Evolutionary conservation across 2,113 vertebrate species (phyloP).

Genomic region (Rhinogobius similis): DNA sequence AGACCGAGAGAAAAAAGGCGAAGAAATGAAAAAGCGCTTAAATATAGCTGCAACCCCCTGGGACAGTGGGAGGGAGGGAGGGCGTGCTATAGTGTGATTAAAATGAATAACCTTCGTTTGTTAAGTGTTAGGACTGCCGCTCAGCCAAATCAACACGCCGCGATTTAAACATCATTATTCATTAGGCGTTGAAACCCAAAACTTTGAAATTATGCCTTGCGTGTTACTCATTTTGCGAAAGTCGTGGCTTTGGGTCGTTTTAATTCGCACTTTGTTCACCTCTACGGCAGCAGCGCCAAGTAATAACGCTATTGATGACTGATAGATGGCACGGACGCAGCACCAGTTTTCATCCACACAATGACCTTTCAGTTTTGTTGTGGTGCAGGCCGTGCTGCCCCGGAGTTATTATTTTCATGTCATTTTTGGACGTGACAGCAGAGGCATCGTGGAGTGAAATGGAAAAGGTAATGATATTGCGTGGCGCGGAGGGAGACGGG

Average conservation of each 20-base stretch:
- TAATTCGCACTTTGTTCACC: conserved; percentile 37
- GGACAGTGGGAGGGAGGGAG: conserved; percentile 55
- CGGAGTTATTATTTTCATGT: conserved; percentile 51
- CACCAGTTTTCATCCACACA: conserved; percentile 52
- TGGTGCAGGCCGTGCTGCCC: conserved; percentile 28
- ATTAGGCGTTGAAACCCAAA: conserved; percentile 35
- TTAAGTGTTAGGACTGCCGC: conserved; percentile 37
- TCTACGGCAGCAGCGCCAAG: conserved; percentile 25
- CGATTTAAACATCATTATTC: conserved; percentile 52
- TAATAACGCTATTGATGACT: conserved; percentile 51
- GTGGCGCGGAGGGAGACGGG: conserved; percentile 23
- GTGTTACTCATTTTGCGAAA: conserved; percentile 43
- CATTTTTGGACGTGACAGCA: conserved; percentile 55
- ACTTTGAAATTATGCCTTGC: conserved; percentile 44
- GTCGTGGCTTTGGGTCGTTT: conserved; percentile 48
- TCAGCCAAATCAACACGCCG: conserved; percentile 27
- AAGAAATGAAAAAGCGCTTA: conserved; percentile 73
- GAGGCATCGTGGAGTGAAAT: conserved; percentile 50
- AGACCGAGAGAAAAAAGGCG: conserved; percentile 48
- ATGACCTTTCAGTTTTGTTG: conserved; percentile 56
- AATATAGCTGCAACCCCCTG: conserved; percentile 73
- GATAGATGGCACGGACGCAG: conserved; percentile 50
- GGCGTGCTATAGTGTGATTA: conserved; percentile 69
- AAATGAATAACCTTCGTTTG: conserved; percentile 74
- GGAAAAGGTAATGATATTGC: conserved; percentile 65